A percentile compares a stretch with the other conserved stretches of the same genome.
phyloP scores from a whole-genome alignment of 2,888 invertebrate species.

The Psylliodes chrysocephalus region DNA sequence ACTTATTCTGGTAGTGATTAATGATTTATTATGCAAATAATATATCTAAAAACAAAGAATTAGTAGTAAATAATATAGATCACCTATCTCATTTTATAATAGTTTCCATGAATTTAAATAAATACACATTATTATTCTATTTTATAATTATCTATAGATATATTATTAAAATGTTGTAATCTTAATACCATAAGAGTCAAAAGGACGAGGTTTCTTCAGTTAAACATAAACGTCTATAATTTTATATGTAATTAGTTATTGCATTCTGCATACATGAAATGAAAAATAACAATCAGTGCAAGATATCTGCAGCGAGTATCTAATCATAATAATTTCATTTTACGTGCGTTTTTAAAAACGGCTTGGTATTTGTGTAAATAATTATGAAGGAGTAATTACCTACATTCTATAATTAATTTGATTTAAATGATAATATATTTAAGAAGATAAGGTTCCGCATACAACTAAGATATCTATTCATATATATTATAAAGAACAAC shows the following conservation, averaged over 20 bases:
- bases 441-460: not conserved
- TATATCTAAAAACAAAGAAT: no score
- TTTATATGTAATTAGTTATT: constrained; percentile 16
- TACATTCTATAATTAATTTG: not conserved
- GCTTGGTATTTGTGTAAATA: constrained; percentile 3
- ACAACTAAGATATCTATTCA: not conserved
- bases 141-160: constrained; percentile 9
- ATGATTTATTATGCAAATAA: no score
- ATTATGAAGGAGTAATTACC: constrained; percentile 1
- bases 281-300: constrained; percentile 10
- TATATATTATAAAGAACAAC: no score
- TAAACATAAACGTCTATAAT: constrained; percentile 11
- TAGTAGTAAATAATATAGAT: not conserved
- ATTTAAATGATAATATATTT: constrained; percentile 9
- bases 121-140: constrained; percentile 5
- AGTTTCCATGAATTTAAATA: not conserved
- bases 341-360: not conserved
- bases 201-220: constrained; percentile 15
- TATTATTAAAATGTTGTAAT: constrained; percentile 13
- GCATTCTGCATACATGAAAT: constrained; percentile 1
- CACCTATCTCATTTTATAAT: not conserved
- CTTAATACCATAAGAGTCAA: constrained; percentile 3
- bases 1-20: no score
- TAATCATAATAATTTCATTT: constrained; percentile 15
- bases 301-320: constrained; percentile 3